Conservation (phyloP, 2,113 vertebrate genomes). For the Dasyornis broadbenti region DNA sequence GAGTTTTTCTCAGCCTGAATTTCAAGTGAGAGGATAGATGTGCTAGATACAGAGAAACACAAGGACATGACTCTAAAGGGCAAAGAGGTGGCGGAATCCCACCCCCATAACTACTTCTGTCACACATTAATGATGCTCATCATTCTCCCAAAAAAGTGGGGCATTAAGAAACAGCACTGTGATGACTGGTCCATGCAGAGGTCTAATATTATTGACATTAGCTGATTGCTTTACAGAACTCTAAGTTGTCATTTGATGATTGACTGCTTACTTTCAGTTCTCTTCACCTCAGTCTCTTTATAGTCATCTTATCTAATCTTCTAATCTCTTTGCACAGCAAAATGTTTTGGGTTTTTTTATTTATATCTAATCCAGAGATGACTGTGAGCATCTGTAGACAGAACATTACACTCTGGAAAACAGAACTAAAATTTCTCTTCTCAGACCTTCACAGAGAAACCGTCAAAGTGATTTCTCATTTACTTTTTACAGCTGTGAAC, state of each 20-base stretch:
- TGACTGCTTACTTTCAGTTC: not conserved
- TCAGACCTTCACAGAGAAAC: not conserved
- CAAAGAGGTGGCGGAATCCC: not conserved
- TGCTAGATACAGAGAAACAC: not conserved
- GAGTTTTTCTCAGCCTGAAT: not conserved
- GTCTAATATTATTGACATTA: not conserved
- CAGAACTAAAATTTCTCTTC: not conserved
- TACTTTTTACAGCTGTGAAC: not conserved
- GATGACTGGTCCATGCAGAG: not conserved
- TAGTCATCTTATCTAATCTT: not conserved
- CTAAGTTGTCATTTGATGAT: not conserved
- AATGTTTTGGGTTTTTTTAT: not conserved
- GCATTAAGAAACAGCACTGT: not conserved
- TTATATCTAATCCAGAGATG: not conserved
- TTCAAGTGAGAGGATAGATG: not conserved
- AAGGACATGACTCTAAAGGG: not conserved
- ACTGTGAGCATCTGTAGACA: not conserved
- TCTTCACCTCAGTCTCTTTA: not conserved
- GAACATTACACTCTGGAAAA: not conserved
- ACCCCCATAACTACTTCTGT: not conserved
- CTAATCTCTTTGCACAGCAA: not conserved
- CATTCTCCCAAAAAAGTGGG: not conserved
- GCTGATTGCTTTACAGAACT: not conserved
- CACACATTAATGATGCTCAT: not conserved
- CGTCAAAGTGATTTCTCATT: not conserved